Evolutionary conservation across 2,797 vertebrate species (phyloP).

Genomic region (Erethizon dorsatum): DNA sequence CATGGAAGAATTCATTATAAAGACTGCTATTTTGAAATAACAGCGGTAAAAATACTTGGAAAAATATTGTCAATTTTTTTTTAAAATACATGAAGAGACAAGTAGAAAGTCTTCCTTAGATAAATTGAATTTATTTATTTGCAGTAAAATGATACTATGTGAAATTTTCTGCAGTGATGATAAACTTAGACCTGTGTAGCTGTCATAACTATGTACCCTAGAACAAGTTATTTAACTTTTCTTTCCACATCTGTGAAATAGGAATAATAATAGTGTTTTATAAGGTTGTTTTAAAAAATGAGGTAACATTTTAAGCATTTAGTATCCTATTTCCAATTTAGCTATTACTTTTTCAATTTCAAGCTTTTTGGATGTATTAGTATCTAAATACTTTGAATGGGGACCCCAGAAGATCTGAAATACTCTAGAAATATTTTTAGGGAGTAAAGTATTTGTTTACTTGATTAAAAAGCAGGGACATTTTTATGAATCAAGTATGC

Average conservation of each 20-base stretch:
- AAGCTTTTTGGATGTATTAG: background rate
- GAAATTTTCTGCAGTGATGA: conserved; percentile 11
- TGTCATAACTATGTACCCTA: background rate
- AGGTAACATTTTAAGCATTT: conserved; percentile 53
- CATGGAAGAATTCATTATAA: conserved; percentile 60
- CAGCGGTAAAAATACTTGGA: background rate
- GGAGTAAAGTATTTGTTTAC: conserved; percentile 47
- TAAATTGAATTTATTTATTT: conserved; percentile 56
- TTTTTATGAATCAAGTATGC: conserved; percentile 27
- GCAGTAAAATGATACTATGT: conserved; percentile 17
- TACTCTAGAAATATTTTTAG: conserved; percentile 31
- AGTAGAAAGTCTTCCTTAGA: conserved; percentile 29
- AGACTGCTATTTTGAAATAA: background rate
- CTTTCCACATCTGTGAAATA: conserved; percentile 52
- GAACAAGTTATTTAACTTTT: conserved; percentile 57
- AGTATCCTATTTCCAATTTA: background rate
- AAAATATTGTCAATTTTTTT: conserved; percentile 54
- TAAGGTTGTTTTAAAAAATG: conserved; percentile 23
- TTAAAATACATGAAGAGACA: background rate
- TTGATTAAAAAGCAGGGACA: conserved; percentile 51
- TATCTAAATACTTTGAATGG: conserved; percentile 4
- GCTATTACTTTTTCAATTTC: conserved; percentile 10
- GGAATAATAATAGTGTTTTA: conserved; percentile 24
- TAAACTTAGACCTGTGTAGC: background rate
- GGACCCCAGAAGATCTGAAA: background rate